Base-by-base conservation (phyloP, 30 jellyfish, hydroid and myxozoan genomes). In the Aurelia coerulea region DNA sequence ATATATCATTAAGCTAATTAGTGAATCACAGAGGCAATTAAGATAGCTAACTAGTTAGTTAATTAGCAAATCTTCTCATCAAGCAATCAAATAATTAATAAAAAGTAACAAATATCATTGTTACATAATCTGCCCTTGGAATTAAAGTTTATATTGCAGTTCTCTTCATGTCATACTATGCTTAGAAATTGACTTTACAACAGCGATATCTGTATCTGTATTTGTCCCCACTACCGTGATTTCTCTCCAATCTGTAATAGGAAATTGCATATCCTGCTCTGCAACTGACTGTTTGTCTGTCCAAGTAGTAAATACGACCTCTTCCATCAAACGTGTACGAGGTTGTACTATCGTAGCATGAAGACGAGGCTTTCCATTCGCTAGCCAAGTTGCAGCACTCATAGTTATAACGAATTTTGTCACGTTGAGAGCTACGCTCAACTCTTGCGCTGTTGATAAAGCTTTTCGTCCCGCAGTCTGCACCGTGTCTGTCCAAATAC, bases 401-500 rank as follows among this genome's bases (percentile, higher is more conserved):
- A 46, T 78, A 78, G 68, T 78, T 78, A 68, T 78, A 78, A 42
- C 89, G 79, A 1, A 78, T 62, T 41, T 66, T 65, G 18, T 51
- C 53, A 2, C 63, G 59, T 59, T 56, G 52, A 10, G 79, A 46
- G 41, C 62, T 62, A 18, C 89, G 58, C 33, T 64, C 78, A 42
- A 78, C 35, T 29, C 89, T 51, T 10, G 65, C 64, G 54, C 65
- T 78, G 58, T 56, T 78, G 53, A 78, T n/a, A 62, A 78, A 78
- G 18, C 70, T 78, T 3, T 46, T 62, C 42, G 79, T 16, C 13
- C 89, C 79, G 16, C 89, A 78, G 52, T 64, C 65, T 1, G 49
- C 52, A n/a, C 67, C 89, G 32, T 78, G 89, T 5, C 89, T 60
- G 54, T 78, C 89, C 39, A 78, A 78, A 63, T 78, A 78, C 14